Base-by-base conservation (phyloP, 2,113 vertebrate genomes). In the Emydura subglobosa region DNA sequence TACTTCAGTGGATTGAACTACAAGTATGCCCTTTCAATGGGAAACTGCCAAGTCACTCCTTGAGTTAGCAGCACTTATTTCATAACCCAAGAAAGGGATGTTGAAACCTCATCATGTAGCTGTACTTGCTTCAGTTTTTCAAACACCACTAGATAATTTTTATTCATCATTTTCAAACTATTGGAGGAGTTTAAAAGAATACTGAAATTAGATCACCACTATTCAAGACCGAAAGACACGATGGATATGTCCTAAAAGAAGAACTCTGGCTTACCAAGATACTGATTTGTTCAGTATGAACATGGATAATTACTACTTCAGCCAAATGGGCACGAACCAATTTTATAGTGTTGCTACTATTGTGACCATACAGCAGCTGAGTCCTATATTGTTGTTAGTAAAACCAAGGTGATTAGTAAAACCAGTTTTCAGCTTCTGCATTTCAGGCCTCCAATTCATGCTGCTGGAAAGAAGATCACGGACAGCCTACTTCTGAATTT, bases 171-270 rank as follows among this genome's bases (percentile, higher is more conserved):
- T 17, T 19, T 72, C 4, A 24, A 81, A 47, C 0, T 11, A 22
- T 0, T 5, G 44, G 34, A 22, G 31, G 88, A 93, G 6, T 34
- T 1, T 4, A 82, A 21, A 27, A 21, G 81, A 11, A 34, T 7
- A 74, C 2, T 34, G 0, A 0, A 57, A 65, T 51, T 22, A 44
- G 19, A 42, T 39, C 78, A 42, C 27, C 0, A 2, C 27, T 87
- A 81, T 24, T 51, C 57, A 86, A 51, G 79, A 44, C 59, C 42
- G 39, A 85, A 68, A 79, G 39, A 24, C 2, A 84, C 53, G 10
- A 85, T 34, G 87, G 89, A 83, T 22, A 53, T 12, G 16, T 6
- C 3, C 54, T 76, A 42, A 39, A 39, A 74, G 44, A 82, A 87
- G 76, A 83, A 4, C 27, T 13, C 44, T 59, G 51, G 53, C 50